Evolutionary conservation across 2,797 vertebrate species (phyloP).

Genomic region (Acridotheres tristis): DNA sequence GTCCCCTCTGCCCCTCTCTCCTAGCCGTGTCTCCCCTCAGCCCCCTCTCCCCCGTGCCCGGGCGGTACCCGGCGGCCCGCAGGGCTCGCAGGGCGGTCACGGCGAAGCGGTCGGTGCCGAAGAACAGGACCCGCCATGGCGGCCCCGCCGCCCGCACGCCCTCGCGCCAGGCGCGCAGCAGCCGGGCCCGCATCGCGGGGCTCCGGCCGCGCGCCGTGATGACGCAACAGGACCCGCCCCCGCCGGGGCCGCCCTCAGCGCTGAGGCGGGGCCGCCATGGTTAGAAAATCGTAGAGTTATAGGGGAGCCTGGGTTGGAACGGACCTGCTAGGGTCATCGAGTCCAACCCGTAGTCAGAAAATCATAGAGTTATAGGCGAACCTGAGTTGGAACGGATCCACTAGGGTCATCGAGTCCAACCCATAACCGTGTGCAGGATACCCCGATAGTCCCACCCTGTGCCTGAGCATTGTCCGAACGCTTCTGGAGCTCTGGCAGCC

Average conservation of each 20-base stretch:
- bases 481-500: neutral
- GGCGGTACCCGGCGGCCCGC: slow-evolving; percentile 77
- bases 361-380: rapidly evolving
- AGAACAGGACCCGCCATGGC: slow-evolving; percentile 89
- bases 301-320: rapidly evolving
- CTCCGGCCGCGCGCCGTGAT: neutral
- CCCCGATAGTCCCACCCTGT: rapidly evolving
- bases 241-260: rapidly evolving
- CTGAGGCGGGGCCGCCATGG: neutral
- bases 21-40: too few relatives aligned
- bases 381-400: rapidly evolving
- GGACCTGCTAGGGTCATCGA: rapidly evolving
- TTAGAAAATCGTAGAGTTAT: rapidly evolving
- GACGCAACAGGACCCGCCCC: neutral
- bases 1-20: neutral
- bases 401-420: rapidly evolving
- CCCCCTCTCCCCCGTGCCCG: neutral
- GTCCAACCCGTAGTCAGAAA: neutral
- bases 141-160: slow-evolving; percentile 27
- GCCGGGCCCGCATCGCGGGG: neutral
- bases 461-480: neutral
- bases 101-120: slow-evolving; percentile 89
- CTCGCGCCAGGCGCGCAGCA: neutral
- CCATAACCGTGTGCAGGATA: neutral
- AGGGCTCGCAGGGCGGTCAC: slow-evolving; percentile 81